Base-by-base conservation (phyloP, 92 coral and sea anemone species). In the Umimayanthus kanabou region DNA sequence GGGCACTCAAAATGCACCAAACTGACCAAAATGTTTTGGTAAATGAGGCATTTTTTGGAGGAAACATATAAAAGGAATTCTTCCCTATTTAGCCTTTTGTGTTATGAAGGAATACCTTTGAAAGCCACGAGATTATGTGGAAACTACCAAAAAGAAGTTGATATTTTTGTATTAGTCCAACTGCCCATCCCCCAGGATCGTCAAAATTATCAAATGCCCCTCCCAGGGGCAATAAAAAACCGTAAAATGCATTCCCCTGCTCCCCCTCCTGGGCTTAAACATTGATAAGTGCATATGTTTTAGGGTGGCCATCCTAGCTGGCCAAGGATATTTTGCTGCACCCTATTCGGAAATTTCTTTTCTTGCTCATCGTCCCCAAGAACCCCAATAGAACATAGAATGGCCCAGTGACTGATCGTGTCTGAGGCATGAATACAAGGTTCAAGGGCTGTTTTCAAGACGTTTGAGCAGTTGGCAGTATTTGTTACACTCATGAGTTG, bases 391-490 rank as follows among this genome's bases (percentile, higher is more conserved):
- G 22, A 74, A 33, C n/a, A 33, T 30, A 3, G 18, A 74, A 33
- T 73, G 4, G 49, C 49, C 79, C 79, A 42, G 10, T 77, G 15
- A 77, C 58, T 42, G 61, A 77, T 64, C 28, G 9, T 77, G 80
- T 77, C 80, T 74, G 22, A 74, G 79, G 79, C 8, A 77, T 29
- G 10, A 22, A 42, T 45, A n/a, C 29, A 5, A 43, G 61, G 30
- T 58, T 53, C 30, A 23, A 50, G 39, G 39, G 1, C 4, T 57
- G 84, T 39, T 28, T 29, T 80, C 70, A 57, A 72, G 72, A 80
- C 78, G 85, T 79, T 58, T 79, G 16, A 87, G 90, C 76, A 87
- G 81, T 14, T 40, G 30, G 77, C 90, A 65, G 86, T 87, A 37
- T 77, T 81, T 77, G 13, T 79, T 57, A 37, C 85, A 77, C 74